Base-by-base conservation (phyloP, 1,140 invertebrate species). In the Philopotamus ludificatus region DNA sequence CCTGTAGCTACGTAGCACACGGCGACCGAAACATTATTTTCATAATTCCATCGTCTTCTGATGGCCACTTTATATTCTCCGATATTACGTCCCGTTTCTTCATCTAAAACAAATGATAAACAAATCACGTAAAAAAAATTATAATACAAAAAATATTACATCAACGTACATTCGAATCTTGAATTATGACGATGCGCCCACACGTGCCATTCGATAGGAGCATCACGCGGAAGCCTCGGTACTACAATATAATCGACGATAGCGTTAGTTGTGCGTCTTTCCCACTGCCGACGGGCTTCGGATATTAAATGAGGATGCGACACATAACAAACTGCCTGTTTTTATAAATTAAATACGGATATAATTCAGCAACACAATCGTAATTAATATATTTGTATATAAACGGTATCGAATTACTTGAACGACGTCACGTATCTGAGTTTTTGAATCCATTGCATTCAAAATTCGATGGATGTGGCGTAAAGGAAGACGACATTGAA, bases 181-280 rank as follows among this genome's bases (percentile, higher is more conserved):
- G 88, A 86, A 77, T 93, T 94, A 75, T 92, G 88, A 49, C 86
- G 84, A 78, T 94, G 91, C 22, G 90, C 91, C 89, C 90, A 92
- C 61, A 94, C 89, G 74, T 94, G 92, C 93, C 93, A 97, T 79
- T 96, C 93, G 26, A 96, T 87, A 12, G 87, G 80, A n/a, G 92
- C 92, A 73, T 80, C 83, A 23, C 88, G 84, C 0, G 94, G 94
- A 70, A 97, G 79, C 58, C 81, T 84, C 12, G 88, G 83, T 66
- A 95, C 88, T 41, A 95, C 89, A 49, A 94, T 87, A 79, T 90
- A 93, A 80, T 93, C 88, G 66, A 94, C 87, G 68, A 93, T 91
- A 44, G 90, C 88, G 80, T 92, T 93, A 59, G 91, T 91, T n/a
- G 90, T 91, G 53, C 86, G 83, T 61, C 88, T 86, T 76, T 93